Conservation (phyloP, 2,113 vertebrate genomes). For the Phalacrocorax aristotelis region DNA sequence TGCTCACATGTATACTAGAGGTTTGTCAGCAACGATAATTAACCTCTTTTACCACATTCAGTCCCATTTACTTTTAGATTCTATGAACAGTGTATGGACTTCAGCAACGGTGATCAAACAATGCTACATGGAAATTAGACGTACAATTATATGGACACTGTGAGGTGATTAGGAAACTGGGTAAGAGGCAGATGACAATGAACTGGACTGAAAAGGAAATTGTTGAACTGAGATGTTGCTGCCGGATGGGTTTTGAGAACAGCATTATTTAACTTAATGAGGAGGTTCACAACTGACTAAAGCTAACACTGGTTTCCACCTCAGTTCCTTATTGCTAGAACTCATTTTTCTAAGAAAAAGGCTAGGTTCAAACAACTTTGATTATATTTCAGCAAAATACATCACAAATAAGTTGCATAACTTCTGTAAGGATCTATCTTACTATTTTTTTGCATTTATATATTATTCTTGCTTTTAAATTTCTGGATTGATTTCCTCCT, state of each 20-base stretch:
- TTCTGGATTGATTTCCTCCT: neutral
- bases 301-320: neutral
- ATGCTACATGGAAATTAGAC: neutral
- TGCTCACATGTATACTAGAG: neutral
- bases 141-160: neutral
- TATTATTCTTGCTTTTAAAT: neutral
- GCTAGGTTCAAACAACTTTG: neutral
- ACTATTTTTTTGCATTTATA: neutral
- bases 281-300: neutral
- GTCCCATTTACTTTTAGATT: neutral
- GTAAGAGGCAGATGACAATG: neutral
- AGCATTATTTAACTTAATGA: neutral
- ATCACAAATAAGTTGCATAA: neutral
- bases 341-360: neutral
- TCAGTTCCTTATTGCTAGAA: neutral
- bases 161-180: neutral
- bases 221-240: neutral
- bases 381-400: neutral
- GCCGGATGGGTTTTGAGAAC: neutral
- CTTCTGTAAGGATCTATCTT: neutral
- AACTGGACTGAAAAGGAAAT: neutral
- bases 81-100: neutral
- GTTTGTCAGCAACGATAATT: neutral
- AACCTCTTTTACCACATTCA: neutral
- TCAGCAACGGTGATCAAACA: neutral